Evolutionary conservation across 1,140 invertebrate genomes (phyloP).

Genomic region (Bombus pascuorum): DNA sequence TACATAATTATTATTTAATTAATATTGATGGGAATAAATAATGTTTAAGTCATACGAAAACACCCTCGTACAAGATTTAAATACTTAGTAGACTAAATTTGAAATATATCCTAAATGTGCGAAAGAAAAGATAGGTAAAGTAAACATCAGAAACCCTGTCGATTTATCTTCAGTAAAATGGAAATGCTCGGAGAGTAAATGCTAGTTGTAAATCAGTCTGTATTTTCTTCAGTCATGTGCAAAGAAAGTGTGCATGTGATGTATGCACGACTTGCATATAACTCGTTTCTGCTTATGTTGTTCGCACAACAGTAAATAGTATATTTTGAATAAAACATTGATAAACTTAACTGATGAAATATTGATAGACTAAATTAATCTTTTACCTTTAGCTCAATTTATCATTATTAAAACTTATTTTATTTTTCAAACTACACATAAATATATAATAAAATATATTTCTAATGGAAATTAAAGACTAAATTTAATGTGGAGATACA

Average conservation of each 20-base stretch:
- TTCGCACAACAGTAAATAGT: not conserved
- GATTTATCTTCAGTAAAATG: slow-evolving; percentile 68
- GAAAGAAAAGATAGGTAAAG: slow-evolving; percentile 47
- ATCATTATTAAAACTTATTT: too few relatives aligned
- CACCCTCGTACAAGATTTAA: slow-evolving; percentile 40
- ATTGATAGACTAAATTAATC: not conserved
- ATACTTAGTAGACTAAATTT: not conserved
- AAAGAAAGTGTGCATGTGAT: slow-evolving; percentile 57
- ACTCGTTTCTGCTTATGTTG: slow-evolving; percentile 17
- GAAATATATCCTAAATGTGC: slow-evolving; percentile 38
- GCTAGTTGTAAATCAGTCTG: slow-evolving; percentile 65
- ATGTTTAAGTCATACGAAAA: not conserved
- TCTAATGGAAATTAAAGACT: too few relatives aligned
- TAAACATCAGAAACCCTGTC: slow-evolving; percentile 52
- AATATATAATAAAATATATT: not conserved
- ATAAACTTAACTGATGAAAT: not conserved
- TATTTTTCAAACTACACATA: not conserved
- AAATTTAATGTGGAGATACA: too few relatives aligned
- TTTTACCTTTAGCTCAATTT: too few relatives aligned
- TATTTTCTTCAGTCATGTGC: slow-evolving; percentile 61
- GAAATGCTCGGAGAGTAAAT: slow-evolving; percentile 60
- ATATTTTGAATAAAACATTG: not conserved
- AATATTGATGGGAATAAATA: not conserved
- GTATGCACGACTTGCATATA: slow-evolving; percentile 52
- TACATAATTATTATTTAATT: too few relatives aligned